Percentiles rank a stretch among this genome's conserved stretches.
Conservation (phyloP, 2,797 vertebrate genomes). For the Ctenosaura bakeri region DNA sequence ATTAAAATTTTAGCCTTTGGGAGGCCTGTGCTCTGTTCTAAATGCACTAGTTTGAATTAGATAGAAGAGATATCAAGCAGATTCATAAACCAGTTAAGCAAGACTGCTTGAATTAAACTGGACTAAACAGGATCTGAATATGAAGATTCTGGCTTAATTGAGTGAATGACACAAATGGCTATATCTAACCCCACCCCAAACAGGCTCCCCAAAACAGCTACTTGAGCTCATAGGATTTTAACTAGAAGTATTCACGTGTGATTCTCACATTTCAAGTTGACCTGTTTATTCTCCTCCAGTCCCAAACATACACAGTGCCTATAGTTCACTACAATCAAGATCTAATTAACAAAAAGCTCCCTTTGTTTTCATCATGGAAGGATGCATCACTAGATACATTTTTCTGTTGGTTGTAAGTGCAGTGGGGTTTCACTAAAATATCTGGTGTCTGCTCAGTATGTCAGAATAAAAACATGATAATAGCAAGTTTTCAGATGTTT, state of each 20-base stretch:
- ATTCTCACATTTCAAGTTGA: background rate
- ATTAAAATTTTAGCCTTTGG: conserved; percentile 35
- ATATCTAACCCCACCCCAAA: background rate
- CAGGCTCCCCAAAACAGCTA: too few species aligned
- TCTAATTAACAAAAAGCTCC: background rate
- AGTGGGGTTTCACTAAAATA: background rate
- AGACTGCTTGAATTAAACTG: conserved; percentile 17
- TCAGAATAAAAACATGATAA: background rate
- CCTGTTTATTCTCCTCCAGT: background rate
- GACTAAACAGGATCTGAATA: background rate
- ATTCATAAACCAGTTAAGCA: conserved; percentile 13
- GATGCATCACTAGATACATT: background rate
- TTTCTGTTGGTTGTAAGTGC: background rate
- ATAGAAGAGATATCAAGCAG: conserved; percentile 11
- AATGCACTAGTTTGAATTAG: background rate
- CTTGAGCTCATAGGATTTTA: background rate
- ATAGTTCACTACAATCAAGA: background rate
- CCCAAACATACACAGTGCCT: background rate
- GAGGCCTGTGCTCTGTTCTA: conserved; percentile 2
- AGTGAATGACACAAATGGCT: background rate
- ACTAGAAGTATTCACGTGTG: background rate
- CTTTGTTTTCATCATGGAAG: background rate
- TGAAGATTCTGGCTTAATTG: background rate
- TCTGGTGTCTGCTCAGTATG: background rate
- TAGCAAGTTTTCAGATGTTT: background rate